A percentile compares a stretch with the other conserved stretches of the same genome.
These are phyloP conservation scores for Microplitis deprimator DNA, from an alignment of 2,888 invertebrate genomes.

Conservation along the genomic window DNA sequence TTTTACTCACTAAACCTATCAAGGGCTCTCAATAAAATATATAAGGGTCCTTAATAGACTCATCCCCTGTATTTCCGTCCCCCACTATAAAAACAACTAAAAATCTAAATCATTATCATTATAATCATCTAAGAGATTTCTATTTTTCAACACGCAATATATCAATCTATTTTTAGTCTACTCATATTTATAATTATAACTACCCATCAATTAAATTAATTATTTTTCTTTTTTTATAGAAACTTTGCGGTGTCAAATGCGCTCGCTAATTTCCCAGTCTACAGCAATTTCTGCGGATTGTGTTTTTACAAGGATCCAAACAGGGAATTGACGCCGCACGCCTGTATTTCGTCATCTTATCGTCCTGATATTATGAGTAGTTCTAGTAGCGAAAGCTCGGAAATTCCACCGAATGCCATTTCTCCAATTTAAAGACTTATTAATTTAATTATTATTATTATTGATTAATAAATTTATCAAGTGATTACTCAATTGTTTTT, in stretches of 20 bases:
- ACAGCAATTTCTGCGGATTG: constrained; percentile 60
- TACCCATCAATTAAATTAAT: neutral
- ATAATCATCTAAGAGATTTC: neutral
- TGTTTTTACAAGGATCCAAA: constrained; percentile 61
- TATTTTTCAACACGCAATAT: neutral
- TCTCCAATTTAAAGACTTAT: constrained; percentile 49
- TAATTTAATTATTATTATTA: neutral
- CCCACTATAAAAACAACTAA: neutral
- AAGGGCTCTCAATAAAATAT: neutral
- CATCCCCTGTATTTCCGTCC: neutral
- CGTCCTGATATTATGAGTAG: constrained; percentile 48
- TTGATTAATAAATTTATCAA: no score
- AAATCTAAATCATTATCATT: neutral
- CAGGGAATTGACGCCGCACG: constrained; percentile 50
- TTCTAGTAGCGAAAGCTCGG: constrained; percentile 57
- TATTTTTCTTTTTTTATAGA: constrained; percentile 53
- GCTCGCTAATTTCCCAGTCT: constrained; percentile 61
- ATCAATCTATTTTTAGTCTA: neutral
- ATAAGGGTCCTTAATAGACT: constrained; percentile 18
- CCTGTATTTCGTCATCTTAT: constrained; percentile 49
- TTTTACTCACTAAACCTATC: constrained; percentile 13
- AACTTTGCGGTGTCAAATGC: constrained; percentile 65
- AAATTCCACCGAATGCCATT: constrained; percentile 53
- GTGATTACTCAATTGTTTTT: no score
- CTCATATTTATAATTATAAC: neutral